Base-by-base conservation (phyloP, 2,113 vertebrate genomes). In the Pelobates fuscus region DNA sequence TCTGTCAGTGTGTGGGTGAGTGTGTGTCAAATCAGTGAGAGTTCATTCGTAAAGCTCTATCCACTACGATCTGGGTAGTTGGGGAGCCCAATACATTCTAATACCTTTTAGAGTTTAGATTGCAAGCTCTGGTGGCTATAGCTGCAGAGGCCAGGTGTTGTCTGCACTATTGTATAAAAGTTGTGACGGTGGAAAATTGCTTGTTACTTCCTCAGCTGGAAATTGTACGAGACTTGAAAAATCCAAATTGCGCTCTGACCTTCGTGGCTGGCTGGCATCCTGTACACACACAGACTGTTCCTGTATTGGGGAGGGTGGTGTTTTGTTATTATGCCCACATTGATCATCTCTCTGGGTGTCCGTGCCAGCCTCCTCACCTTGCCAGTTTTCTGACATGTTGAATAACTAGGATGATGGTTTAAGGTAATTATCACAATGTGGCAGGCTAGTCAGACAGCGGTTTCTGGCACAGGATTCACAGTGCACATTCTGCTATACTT, bases 351-450 rank as follows among this genome's bases (percentile, higher is more conserved):
- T 25, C 58, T 23, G 11, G 37, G 63, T 25, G 14, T 29, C 30
- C 2, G 18, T 23, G 17, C 59, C 26, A 8, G 5, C 17, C 29
- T 21, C n/a, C 2, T n/a, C 15, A 24, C 64, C 18, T 30, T 63
- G 58, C 41, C 74, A 43, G 65, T 26, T 24, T 17, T 60, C 32
- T 69, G 74, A 61, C 57, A 37, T 20, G 20, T 15, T 17, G 73
- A 54, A 62, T 77, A 61, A 49, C 65, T 37, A 54, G 25, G 21
- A 24, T 46, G 65, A 18, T n/a, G 27, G 41, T 30, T 46, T 68
- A 21, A 41, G 23, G 37, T 67, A 62, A 67, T 68, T 77, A 61
- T 30, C 58, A 26, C 63, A 20, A 46, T 30, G 52, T 76, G 24
- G 25, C 27, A 26, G 54, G 52, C 64, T 52, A 41, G 52, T 2